Conservation (phyloP, 2,113 vertebrate species). For the Dipodomys merriami region DNA sequence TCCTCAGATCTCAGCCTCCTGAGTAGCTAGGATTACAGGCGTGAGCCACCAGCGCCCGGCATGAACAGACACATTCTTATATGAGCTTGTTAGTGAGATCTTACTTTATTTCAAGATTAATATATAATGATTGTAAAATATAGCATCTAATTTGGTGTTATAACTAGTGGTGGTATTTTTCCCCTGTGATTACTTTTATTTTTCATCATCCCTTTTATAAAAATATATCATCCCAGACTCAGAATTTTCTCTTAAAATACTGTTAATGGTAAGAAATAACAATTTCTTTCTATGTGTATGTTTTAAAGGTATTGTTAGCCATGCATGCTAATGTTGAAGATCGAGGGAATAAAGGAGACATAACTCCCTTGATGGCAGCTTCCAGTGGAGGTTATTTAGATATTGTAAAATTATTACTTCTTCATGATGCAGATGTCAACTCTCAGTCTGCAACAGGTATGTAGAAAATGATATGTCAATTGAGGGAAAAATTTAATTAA, state of each 20-base stretch:
- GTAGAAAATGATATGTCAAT: slow-evolving; percentile 52
- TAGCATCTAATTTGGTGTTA: neutral
- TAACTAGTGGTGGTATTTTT: slow-evolving; percentile 58
- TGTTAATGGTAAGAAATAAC: slow-evolving; percentile 52
- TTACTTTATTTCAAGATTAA: slow-evolving; percentile 52
- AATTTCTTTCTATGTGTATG: slow-evolving; percentile 47
- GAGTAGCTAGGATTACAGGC: too few species aligned
- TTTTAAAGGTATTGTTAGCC: slow-evolving; percentile 94
- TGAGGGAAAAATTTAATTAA: slow-evolving; percentile 36
- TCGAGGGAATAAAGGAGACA: slow-evolving; percentile 98
- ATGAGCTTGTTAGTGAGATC: neutral
- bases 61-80: neutral
- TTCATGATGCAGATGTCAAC: slow-evolving; percentile 97
- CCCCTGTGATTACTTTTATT: slow-evolving; percentile 44
- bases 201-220: slow-evolving; percentile 22
- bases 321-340: slow-evolving; percentile 99
- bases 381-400: slow-evolving; percentile 98
- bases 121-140: slow-evolving; percentile 29
- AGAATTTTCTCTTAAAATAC: slow-evolving; percentile 56
- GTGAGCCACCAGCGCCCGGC: too few species aligned
- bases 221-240: slow-evolving; percentile 46
- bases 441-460: slow-evolving; percentile 98
- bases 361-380: slow-evolving; percentile 99
- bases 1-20: too few species aligned
- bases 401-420: slow-evolving; percentile 97